Evolutionary conservation across 2,888 invertebrate genomes (phyloP).

Genomic region (Apodemia zela): DNA sequence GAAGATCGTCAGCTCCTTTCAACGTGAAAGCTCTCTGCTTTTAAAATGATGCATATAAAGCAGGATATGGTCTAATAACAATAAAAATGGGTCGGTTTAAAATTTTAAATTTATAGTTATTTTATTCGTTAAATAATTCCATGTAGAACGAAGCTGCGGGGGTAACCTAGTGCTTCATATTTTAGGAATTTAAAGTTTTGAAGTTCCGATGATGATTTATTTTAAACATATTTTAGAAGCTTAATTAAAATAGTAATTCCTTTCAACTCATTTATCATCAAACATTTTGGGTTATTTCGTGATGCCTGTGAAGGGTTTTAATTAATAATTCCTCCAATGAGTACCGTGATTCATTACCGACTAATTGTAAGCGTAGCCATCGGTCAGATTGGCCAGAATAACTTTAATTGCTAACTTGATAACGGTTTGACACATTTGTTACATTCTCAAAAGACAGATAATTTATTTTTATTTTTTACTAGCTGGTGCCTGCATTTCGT

Average conservation of each 20-base stretch:
- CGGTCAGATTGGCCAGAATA: neutral
- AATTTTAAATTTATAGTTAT: too few species aligned
- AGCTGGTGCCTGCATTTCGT: too few species aligned
- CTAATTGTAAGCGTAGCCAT: neutral
- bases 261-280: neutral
- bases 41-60: too few species aligned
- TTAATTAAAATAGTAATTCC: neutral
- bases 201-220: neutral
- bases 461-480: too few species aligned
- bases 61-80: too few species aligned
- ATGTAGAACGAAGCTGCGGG: too few species aligned
- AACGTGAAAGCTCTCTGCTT: too few species aligned
- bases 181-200: neutral
- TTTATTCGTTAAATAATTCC: too few species aligned
- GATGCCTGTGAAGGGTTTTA: neutral
- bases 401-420: neutral
- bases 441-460: neutral
- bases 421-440: neutral
- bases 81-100: too few species aligned
- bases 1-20: too few species aligned
- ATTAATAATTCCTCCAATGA: slow-evolving; percentile 2
- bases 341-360: slow-evolving; percentile 4
- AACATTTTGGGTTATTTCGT: neutral
- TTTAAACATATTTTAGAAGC: neutral
- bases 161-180: too few species aligned